Conservation (phyloP, 2,888 invertebrate species). For the Chorisops tibialis region DNA sequence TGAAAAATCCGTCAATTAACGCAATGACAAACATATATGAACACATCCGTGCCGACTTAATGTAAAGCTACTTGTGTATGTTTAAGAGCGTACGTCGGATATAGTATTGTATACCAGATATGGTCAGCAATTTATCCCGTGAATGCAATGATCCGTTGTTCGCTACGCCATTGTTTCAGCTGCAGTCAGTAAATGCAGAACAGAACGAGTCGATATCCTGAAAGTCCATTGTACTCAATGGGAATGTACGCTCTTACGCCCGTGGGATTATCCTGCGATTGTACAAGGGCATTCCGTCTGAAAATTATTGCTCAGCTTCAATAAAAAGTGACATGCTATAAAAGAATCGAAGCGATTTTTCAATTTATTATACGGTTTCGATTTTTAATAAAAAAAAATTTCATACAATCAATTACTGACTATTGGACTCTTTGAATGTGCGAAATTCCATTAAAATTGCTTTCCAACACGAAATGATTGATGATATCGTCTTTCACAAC, state of each 20-base stretch:
- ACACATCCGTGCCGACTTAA: no score
- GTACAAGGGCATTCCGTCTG: no score
- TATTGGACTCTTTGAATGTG: conserved; percentile 3
- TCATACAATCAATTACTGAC: conserved; percentile 21
- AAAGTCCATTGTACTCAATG: no score
- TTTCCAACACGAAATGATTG: conserved; percentile 14
- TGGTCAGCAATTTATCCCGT: no score
- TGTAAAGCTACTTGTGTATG: no score
- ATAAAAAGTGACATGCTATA: neutral
- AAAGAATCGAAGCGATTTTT: conserved; percentile 15
- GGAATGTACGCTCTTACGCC: no score
- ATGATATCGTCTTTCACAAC: conserved; percentile 13
- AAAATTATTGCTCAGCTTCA: neutral
- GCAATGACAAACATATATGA: no score
- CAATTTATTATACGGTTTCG: conserved; percentile 25
- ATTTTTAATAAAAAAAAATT: conserved; percentile 22
- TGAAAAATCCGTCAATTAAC: no score
- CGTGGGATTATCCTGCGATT: no score
- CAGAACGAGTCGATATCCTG: neutral
- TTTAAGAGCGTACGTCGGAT: no score
- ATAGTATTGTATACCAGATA: no score
- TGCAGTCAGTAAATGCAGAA: neutral
- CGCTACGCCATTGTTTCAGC: conserved; percentile 13
- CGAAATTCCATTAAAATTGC: conserved; percentile 15
- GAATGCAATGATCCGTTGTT: no score